These are phyloP conservation scores for Drosophila cardini DNA, from an alignment of 1,140 invertebrate genomes.

Conservation along the genomic window DNA sequence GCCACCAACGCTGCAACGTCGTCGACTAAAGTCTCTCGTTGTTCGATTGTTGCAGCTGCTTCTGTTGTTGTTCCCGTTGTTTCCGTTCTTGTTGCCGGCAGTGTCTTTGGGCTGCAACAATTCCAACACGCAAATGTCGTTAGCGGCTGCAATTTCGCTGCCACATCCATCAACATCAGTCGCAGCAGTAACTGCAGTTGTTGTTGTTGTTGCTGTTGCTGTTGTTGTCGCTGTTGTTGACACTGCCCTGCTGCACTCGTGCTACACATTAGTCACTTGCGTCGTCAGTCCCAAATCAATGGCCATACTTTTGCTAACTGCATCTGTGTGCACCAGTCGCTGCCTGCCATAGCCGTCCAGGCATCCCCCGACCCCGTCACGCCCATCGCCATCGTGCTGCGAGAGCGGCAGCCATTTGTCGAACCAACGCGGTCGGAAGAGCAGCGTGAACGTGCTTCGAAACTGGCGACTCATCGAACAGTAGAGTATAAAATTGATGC, in stretches of 20 bases:
- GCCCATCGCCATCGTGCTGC: conserved; percentile 81
- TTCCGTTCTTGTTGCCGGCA: conserved; percentile 29
- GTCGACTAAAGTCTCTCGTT: conserved; percentile 9
- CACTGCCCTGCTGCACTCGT: conserved; percentile 67
- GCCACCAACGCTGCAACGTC: conserved; percentile 61
- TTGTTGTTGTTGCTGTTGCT: conserved; percentile 34
- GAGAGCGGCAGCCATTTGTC: conserved; percentile 87
- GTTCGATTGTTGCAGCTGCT: conserved; percentile 2
- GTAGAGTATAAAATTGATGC: conserved; percentile 99
- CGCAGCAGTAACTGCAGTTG: conserved; percentile 10
- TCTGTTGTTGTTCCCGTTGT: background rate
- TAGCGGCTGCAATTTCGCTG: conserved; percentile 40
- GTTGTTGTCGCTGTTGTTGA: conserved; percentile 44
- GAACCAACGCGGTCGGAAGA: conserved; percentile 87
- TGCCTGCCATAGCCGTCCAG: conserved; percentile 60
- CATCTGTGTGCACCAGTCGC: conserved; percentile 68
- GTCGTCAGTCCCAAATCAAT: conserved; percentile 80
- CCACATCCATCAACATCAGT: conserved; percentile 57
- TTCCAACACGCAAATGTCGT: conserved; percentile 73
- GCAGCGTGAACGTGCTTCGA: conserved; percentile 92
- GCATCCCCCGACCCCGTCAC: conserved; percentile 37
- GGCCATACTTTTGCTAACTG: conserved; percentile 78
- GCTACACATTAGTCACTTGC: conserved; percentile 85
- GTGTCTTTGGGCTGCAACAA: conserved; percentile 51
- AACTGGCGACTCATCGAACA: conserved; percentile 99